Evolutionary conservation across 2,888 invertebrate genomes (phyloP), one percentile per base, ranked within the genome.

Genomic region (Pocota personata): DNA sequence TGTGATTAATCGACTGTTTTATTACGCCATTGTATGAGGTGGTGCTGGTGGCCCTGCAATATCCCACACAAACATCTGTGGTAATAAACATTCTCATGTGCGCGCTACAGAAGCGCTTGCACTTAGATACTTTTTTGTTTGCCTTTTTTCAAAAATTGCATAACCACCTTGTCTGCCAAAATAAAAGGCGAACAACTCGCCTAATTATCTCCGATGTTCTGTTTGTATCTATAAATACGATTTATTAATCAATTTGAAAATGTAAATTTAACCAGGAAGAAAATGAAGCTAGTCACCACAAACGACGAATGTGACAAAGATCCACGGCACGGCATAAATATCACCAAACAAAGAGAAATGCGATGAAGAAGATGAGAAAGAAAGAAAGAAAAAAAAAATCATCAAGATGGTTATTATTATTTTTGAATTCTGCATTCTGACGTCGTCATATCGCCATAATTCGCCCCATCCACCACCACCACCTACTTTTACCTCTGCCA

Each of bases 361-460:
- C 50, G 48, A 75, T 21, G 52, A 37, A 30, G 5, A 62, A 35
- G 37, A 35, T 7, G 7, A 12, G 21, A 40, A 55, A 35, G 37
- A 5, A 50, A 24, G 8, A 19, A 32, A 19, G 14, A 43, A 79
- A 64, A 55, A n/a, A 66, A 62, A 46, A 52, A 32, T 60, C 72
- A 73, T 52, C 66, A 67, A 69, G 40, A 64, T 37, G 55, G 67
- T 24, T 82, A 55, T 77, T 24, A 37, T 46, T 72, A 86, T 86
- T 86, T 82, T 82, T 55, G 66, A 55, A 62, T 82, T 82, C 67
- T 77, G 86, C 82, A 86, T 82, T 86, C 86, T 86, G 86, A 86
- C 86, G 86, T 86, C 76, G 67, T 67, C 50, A 62, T 40, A 6
- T 75, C 52, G 67, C 66, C 58, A 71, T 82, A 37, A 30, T 50